Base-by-base conservation (phyloP, 2,888 invertebrate species). In the Lycaena phlaeas region DNA sequence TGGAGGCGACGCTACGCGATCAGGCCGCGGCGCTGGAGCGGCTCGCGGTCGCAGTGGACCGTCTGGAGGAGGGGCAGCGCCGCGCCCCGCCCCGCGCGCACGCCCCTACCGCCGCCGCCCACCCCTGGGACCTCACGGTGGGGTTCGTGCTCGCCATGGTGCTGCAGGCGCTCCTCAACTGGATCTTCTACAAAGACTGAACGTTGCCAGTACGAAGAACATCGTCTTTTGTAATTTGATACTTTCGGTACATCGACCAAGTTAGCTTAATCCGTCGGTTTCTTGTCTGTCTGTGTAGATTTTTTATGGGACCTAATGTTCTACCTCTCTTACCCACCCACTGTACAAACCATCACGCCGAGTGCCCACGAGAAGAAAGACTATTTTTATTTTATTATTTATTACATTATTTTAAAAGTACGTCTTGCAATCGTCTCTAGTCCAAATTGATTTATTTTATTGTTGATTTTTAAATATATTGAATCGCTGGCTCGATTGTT, bases 1-100 rank as follows among this genome's bases (percentile, higher is more conserved):
- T 88, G 5, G 87, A 87, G 52, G 50, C 66, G 1, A 64, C 85
- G 0, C 55, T 88, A 2, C 71, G 86, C n/a, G 84, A 85, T 1
- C 88, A 88, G 42, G 68, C 82, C 0, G 40, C 62, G 2, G 86
- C 87, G 7, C 64, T 88, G 18, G 77, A 81, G 10, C 51, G 73
- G 0, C 52, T 84, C 0, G 53, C 68, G 0, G 68, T 54, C 14
- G 65, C 61, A 0, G 68, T 84, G 0, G 76, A 77, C 2, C 31
- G 52, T 0, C 44, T 82, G 0, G 51, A 48, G 3, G 70, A 71
- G 3, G 51, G 51, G 0, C 69, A 71, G n/a, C 46, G 65, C 2
- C 46, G 49, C 0, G 38, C 54, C 0, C 42, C 56, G 0, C 51
- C 44, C 9, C 46, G 69, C 0, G 61, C 67, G 0, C 67, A 65